Percentiles rank a stretch among this genome's conserved stretches.
Evolutionary conservation across 2,797 vertebrate genomes (phyloP).

Genomic region (Notolepis coatsorum): DNA sequence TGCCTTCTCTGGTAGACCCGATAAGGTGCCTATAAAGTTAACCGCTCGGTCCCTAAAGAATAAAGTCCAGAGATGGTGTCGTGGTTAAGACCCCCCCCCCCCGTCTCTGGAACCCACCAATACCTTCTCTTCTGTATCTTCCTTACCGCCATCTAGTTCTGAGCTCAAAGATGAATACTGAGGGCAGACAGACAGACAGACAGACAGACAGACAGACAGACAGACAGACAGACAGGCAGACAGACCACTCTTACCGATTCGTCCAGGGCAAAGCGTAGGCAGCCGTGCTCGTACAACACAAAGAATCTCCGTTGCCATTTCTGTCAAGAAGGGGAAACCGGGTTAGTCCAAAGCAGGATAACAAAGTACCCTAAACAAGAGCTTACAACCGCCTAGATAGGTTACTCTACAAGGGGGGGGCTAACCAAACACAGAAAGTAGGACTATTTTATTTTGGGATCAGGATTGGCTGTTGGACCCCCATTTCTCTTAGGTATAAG

Average conservation of each 20-base stretch:
- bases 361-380: background rate
- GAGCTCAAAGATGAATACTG: too few relatives aligned
- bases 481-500: too few relatives aligned
- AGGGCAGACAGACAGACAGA: too few relatives aligned
- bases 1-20: background rate
- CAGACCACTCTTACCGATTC: constrained; percentile 80
- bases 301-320: constrained; percentile 89
- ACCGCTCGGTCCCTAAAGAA: background rate
- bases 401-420: background rate
- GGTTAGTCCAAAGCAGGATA: background rate
- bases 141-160: too few relatives aligned
- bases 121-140: too few relatives aligned
- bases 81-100: too few relatives aligned
- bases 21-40: background rate
- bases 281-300: constrained; percentile 87
- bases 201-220: background rate
- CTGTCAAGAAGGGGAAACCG: constrained; percentile 58
- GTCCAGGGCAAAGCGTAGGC: constrained; percentile 85
- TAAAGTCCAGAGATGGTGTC: background rate
- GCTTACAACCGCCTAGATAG: background rate
- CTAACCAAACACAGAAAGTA: too few relatives aligned
- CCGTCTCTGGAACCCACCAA: too few relatives aligned
- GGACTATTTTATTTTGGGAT: too few relatives aligned
- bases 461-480: too few relatives aligned
- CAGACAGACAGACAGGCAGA: background rate